Conservation (phyloP, 2,888 invertebrate species). For the Phalangium opilio region DNA sequence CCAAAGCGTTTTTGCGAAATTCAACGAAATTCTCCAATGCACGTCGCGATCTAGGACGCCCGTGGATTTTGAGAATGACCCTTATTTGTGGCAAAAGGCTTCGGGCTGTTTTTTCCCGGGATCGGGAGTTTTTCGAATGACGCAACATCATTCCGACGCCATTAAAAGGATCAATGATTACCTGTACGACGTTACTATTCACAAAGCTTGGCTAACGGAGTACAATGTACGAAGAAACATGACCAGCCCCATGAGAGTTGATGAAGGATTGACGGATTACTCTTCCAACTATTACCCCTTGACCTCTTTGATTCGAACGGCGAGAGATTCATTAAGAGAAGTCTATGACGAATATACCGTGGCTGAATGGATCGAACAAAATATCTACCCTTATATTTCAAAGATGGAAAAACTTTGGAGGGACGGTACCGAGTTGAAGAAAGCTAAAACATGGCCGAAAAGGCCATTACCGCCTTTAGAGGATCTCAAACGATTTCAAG, state of each 20-base stretch:
- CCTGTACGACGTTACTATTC: constrained; percentile 21
- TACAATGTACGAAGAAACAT: constrained; percentile 22
- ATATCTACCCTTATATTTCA: constrained; percentile 21
- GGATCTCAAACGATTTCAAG: constrained; percentile 15
- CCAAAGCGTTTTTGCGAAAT: constrained; percentile 16
- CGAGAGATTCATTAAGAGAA: constrained; percentile 41
- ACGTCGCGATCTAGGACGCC: constrained; percentile 13
- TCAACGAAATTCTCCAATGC: constrained; percentile 19
- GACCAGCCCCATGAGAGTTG: constrained; percentile 21
- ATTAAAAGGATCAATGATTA: constrained; percentile 21
- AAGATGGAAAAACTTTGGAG: constrained; percentile 21
- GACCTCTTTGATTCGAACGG: constrained; percentile 25
- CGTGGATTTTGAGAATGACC: constrained; percentile 40
- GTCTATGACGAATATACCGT: constrained; percentile 31
- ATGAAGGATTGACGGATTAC: constrained; percentile 26
- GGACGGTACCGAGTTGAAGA: constrained; percentile 17
- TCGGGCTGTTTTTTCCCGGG: constrained; percentile 49
- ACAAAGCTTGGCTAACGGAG: constrained; percentile 23
- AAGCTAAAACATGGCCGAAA: constrained; percentile 18
- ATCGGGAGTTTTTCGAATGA: constrained; percentile 35
- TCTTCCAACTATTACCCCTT: constrained; percentile 17
- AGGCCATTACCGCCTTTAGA: constrained; percentile 18
- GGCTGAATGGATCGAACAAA: constrained; percentile 24
- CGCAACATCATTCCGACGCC: constrained; percentile 19
- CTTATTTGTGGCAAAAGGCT: constrained; percentile 45